Evolutionary conservation across 2,797 vertebrate genomes (phyloP).

Genomic region (Euthynnus affinis): DNA sequence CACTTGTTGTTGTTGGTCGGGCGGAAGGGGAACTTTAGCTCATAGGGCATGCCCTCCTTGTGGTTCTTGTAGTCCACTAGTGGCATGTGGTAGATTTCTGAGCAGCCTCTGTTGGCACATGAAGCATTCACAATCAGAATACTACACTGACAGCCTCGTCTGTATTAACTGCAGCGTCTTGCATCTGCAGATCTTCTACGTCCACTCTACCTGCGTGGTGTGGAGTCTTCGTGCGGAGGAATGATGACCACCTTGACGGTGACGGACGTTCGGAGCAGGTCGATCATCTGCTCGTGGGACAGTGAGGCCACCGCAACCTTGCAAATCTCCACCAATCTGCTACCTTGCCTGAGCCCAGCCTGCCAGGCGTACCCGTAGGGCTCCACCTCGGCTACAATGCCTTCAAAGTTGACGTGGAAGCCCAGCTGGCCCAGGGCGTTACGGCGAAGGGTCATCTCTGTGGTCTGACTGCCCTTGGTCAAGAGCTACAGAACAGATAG

Average conservation of each 20-base stretch:
- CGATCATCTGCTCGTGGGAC: slow-evolving; percentile 98
- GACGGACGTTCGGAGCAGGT: slow-evolving; percentile 95
- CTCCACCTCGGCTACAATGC: slow-evolving; percentile 97
- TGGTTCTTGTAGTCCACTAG: slow-evolving; percentile 97
- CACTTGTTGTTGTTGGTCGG: slow-evolving; percentile 94
- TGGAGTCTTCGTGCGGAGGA: slow-evolving; percentile 96
- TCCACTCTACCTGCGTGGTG: slow-evolving; percentile 91
- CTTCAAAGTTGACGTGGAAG: slow-evolving; percentile 98
- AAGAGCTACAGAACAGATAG: slow-evolving; percentile 84
- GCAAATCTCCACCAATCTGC: slow-evolving; percentile 97
- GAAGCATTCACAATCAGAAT: slow-evolving; percentile 26
- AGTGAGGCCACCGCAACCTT: slow-evolving; percentile 96
- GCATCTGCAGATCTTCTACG: background rate
- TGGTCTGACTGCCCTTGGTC: slow-evolving; percentile 96
- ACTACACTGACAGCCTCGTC: background rate
- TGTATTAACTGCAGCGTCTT: background rate
- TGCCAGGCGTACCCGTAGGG: slow-evolving; percentile 98
- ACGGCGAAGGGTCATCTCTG: slow-evolving; percentile 97
- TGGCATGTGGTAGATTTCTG: slow-evolving; percentile 97
- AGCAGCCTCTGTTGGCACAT: slow-evolving; percentile 90
- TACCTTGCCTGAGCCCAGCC: slow-evolving; percentile 95
- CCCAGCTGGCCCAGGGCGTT: slow-evolving; percentile 97
- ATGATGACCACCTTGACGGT: slow-evolving; percentile 98
- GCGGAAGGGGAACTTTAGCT: slow-evolving; percentile 96
- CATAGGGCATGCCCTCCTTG: slow-evolving; percentile 94